Evolutionary conservation across 2,888 invertebrate genomes (phyloP).

Genomic region (Panzeria rudis): DNA sequence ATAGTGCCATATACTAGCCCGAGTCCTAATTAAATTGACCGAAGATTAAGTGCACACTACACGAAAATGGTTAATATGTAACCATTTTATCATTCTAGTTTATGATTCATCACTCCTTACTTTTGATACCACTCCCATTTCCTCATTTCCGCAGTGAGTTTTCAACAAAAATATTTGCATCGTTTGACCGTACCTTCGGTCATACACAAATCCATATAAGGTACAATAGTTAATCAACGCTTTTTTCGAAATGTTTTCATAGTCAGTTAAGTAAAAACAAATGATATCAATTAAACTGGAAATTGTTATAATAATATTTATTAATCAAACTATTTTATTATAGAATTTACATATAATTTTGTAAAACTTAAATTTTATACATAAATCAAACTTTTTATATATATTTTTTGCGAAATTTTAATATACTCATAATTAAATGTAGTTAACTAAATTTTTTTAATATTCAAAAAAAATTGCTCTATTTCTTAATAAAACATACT

Average conservation of each 20-base stretch:
- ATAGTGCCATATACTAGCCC: too few species aligned
- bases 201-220: neutral
- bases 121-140: too few species aligned
- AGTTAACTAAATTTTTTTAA: too few species aligned
- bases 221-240: conserved; percentile 25
- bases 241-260: conserved; percentile 27
- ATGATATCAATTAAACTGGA: conserved; percentile 14
- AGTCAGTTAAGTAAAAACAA: conserved; percentile 23
- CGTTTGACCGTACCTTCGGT: neutral
- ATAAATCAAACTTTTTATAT: neutral
- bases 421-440: neutral
- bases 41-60: too few species aligned
- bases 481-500: conserved; percentile 20
- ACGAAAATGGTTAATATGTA: too few species aligned
- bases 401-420: neutral
- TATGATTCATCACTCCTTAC: too few species aligned
- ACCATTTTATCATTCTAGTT: too few species aligned
- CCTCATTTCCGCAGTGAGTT: too few species aligned
- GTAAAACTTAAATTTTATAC: neutral
- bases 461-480: neutral
- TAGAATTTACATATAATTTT: neutral
- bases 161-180: neutral
- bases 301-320: neutral
- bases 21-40: too few species aligned
- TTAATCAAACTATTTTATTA: neutral